These are phyloP conservation scores for Mnemiopsis leidyi DNA, from an alignment of 37 sponge, comb jelly and placozoan genomes.

Conservation along the genomic window DNA sequence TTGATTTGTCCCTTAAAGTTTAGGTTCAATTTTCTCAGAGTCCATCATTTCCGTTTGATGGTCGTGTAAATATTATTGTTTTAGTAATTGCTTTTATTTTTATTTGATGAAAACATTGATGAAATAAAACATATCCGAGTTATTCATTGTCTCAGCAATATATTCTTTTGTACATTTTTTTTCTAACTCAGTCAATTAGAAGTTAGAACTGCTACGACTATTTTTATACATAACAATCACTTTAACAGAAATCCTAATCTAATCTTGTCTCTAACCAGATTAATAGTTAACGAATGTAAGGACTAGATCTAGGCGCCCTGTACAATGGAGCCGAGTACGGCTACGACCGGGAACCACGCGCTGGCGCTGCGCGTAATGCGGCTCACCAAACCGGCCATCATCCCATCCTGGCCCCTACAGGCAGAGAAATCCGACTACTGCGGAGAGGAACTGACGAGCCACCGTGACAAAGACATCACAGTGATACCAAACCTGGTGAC, in stretches of 20 bases:
- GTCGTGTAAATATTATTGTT: neutral
- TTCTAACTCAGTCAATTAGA: too few relatives aligned
- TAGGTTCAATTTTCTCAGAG: neutral
- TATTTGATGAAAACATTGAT: neutral
- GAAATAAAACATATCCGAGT: too few relatives aligned
- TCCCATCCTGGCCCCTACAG: conserved; percentile 26
- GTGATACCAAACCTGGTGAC: neutral
- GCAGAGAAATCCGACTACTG: conserved; percentile 21
- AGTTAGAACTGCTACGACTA: too few relatives aligned
- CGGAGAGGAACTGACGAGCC: neutral
- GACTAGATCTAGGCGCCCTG: neutral
- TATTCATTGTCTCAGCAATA: too few relatives aligned
- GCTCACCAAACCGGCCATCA: conserved; percentile 58
- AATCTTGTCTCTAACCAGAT: too few relatives aligned
- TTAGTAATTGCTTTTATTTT: neutral
- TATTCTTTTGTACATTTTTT: too few relatives aligned
- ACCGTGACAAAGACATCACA: neutral
- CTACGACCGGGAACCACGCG: conserved; percentile 1
- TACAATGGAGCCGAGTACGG: conserved; percentile 15
- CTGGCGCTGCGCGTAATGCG: conserved; percentile 24
- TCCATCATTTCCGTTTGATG: neutral
- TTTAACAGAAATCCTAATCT: too few relatives aligned
- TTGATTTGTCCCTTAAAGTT: neutral
- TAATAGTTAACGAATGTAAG: too few relatives aligned
- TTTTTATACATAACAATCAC: too few relatives aligned